Base-by-base conservation (phyloP, 2,888 invertebrate species). In the Pandemis heparana region DNA sequence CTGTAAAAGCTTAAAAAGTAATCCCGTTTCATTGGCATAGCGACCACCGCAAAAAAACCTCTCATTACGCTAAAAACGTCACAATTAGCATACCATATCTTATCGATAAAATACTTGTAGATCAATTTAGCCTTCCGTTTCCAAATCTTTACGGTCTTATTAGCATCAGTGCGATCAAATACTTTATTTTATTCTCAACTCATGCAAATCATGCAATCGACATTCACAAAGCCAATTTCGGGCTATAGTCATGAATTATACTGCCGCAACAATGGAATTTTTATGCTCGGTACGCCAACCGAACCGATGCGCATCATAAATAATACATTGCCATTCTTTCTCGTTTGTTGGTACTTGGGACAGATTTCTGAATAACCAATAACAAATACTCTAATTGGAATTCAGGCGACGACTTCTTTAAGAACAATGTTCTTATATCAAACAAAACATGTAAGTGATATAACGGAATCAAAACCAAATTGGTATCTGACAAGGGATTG, bases 271-370 rank as follows among this genome's bases (percentile, higher is more conserved):
- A 71, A 59, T 71, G 64, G 65, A 60, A 59, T 46, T 65, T 71
- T 71, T 71, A 56, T 71, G 61, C 39, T 64, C 16, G 43, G 69
- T 63, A 51, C 16, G 48, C 59, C 18, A 61, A 59, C 38, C 23
- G 23, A 51, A 32, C 56, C 74, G 43, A 41, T 53, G 46, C 65
- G 71, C 43, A 23, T 41, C 59, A 71, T 75, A 71, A 71, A 75
- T 75, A 72, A 75, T 72, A 70, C 75, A 75, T 76, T 69, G 16
- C 39, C 68, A 71, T 76, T 68, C 71, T 67, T 64, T 69, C 70
- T 68, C 64, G 60, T 70, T 70, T 67, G 53, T 62, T 71, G 41
- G 60, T 39, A 66, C 48, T 62, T 68, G 51, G 60, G 39, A 64
- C 48, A 18, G 18, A 56, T 72, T 68, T 53, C 43, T 61, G 46